phyloP scores from a whole-genome alignment of 2,113 vertebrate genomes.

The Brachyhypopomus gauderio region DNA sequence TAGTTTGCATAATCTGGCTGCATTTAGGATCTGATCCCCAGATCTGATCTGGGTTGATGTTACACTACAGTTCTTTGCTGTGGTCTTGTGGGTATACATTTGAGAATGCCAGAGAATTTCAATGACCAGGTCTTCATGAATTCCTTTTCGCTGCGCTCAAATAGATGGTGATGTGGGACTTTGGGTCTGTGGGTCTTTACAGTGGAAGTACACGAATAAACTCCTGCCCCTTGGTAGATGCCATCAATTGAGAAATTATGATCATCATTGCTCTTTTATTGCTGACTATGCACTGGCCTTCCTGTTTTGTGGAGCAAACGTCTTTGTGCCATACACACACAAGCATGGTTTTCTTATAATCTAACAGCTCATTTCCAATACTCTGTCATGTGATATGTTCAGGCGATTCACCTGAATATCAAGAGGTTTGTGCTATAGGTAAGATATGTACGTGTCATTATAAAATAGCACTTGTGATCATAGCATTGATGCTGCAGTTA shows the following conservation, averaged over 20 bases:
- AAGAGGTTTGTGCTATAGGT: constrained; percentile 14
- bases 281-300: too few species aligned
- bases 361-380: too few species aligned
- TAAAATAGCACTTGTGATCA: constrained; percentile 29
- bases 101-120: not conserved
- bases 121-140: not conserved
- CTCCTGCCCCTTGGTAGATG: not conserved
- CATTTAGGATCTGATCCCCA: constrained; percentile 34
- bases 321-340: too few species aligned
- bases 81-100: constrained; percentile 18
- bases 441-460: constrained; percentile 9
- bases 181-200: not conserved
- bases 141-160: not conserved
- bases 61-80: constrained; percentile 8
- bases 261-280: not conserved
- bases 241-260: not conserved
- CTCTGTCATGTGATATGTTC: not conserved
- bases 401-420: not conserved
- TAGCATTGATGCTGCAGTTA: constrained; percentile 46
- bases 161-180: not conserved
- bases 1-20: not conserved
- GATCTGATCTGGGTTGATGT: constrained; percentile 31
- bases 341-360: too few species aligned
- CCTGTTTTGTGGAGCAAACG: too few species aligned
- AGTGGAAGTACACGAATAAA: not conserved